A percentile compares a stretch with the other conserved stretches of the same genome.
These are phyloP conservation scores for Girardinus metallicus DNA, from an alignment of 2,797 vertebrate species.

Conservation along the genomic window DNA sequence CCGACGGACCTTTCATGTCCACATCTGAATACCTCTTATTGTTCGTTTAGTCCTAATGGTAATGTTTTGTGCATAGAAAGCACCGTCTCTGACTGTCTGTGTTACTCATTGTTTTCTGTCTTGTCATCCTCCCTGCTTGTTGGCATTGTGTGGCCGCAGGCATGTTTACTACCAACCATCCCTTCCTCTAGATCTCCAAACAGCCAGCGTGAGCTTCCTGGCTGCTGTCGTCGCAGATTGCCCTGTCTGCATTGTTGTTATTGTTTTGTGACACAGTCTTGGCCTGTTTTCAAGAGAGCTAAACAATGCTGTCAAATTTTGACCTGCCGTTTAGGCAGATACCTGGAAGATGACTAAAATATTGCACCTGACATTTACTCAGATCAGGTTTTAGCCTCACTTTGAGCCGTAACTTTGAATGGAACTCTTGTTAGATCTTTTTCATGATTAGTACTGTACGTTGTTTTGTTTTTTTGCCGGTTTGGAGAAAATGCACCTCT, in stretches of 20 bases:
- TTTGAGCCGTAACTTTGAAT: slow-evolving; percentile 15
- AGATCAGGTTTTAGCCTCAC: slow-evolving; percentile 9
- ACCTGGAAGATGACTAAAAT: slow-evolving; percentile 42
- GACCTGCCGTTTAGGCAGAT: slow-evolving; percentile 58
- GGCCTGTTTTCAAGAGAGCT: slow-evolving; percentile 58
- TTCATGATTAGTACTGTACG: slow-evolving; percentile 24
- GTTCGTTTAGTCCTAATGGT: slow-evolving; percentile 20
- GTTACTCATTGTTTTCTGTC: slow-evolving; percentile 1
- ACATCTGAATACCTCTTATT: slow-evolving; percentile 17
- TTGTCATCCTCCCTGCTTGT: slow-evolving; percentile 11
- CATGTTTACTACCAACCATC: slow-evolving; percentile 48
- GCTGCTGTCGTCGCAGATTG: slow-evolving; percentile 36
- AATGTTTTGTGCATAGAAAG: slow-evolving; percentile 5
- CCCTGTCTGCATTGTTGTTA: slow-evolving; percentile 39
- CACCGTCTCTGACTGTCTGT: not conserved
- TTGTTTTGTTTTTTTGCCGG: slow-evolving; percentile 28
- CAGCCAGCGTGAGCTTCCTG: slow-evolving; percentile 34
- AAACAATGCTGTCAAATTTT: slow-evolving; percentile 60
- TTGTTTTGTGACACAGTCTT: slow-evolving; percentile 56
- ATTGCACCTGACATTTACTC: slow-evolving; percentile 28
- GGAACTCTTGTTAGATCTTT: slow-evolving; percentile 35
- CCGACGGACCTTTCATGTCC: slow-evolving; percentile 34
- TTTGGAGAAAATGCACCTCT: slow-evolving; percentile 47
- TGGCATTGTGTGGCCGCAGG: slow-evolving; percentile 21
- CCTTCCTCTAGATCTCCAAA: slow-evolving; percentile 35